These are phyloP conservation scores for Drosophila ezoana DNA, from an alignment of 2,888 invertebrate species.

Conservation along the genomic window DNA sequence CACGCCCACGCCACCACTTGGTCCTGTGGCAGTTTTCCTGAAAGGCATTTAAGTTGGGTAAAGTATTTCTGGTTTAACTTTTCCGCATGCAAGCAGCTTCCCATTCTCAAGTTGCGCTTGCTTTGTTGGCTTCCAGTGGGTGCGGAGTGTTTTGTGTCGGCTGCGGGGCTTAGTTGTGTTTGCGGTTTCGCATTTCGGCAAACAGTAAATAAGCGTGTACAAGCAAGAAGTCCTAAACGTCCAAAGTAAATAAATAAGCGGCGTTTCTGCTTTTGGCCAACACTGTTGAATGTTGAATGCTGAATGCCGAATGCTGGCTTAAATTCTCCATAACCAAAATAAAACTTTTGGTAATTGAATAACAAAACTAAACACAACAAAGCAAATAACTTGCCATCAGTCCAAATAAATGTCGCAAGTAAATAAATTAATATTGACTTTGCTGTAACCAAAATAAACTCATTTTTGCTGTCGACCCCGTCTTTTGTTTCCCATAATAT, in stretches of 20 bases:
- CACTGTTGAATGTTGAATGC: slow-evolving; percentile 40
- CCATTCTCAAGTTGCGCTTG: slow-evolving; percentile 39
- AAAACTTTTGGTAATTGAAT: slow-evolving; percentile 64
- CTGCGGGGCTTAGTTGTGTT: slow-evolving; percentile 56
- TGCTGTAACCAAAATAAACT: slow-evolving; percentile 1
- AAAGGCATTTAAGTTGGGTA: slow-evolving; percentile 64
- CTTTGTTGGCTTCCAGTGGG: slow-evolving; percentile 18
- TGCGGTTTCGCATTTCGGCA: slow-evolving; percentile 73
- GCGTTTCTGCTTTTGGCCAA: slow-evolving; percentile 32
- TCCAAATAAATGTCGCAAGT: slow-evolving; percentile 41
- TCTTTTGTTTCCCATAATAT: neutral
- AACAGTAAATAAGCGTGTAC: slow-evolving; percentile 70
- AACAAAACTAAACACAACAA: slow-evolving; percentile 53
- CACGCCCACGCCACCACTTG: slow-evolving; percentile 2
- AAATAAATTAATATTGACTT: slow-evolving; percentile 47
- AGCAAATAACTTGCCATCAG: slow-evolving; percentile 59
- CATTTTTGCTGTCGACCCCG: neutral
- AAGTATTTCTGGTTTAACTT: slow-evolving; percentile 65
- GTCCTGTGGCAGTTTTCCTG: slow-evolving; percentile 33
- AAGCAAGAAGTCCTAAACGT: slow-evolving; percentile 53
- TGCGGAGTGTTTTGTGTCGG: slow-evolving; percentile 27
- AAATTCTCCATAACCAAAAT: slow-evolving; percentile 34
- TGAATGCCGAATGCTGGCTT: slow-evolving; percentile 9
- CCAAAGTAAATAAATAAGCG: slow-evolving; percentile 71
- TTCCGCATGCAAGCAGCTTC: slow-evolving; percentile 50